Evolutionary conservation across 2,797 vertebrate species (phyloP).

Genomic region (Dermochelys coriacea): DNA sequence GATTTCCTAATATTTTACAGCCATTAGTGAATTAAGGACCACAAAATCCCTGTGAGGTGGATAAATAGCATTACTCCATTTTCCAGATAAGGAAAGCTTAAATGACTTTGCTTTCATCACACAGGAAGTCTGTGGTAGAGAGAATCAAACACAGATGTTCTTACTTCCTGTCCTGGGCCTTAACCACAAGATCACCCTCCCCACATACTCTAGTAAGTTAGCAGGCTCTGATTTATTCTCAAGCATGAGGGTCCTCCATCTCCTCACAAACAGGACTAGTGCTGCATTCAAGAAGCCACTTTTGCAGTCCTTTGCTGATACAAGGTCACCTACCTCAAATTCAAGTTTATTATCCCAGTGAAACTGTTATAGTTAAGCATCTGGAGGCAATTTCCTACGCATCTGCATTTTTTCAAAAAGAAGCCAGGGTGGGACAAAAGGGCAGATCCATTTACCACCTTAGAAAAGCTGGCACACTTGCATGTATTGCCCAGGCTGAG

Average conservation of each 20-base stretch:
- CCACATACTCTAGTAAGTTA: background rate
- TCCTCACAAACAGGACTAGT: fast-evolving
- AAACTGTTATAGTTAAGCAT: conserved; percentile 57
- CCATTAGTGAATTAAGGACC: background rate
- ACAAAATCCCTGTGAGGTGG: background rate
- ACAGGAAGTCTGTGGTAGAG: background rate
- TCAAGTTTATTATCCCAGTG: conserved; percentile 65
- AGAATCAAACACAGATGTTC: background rate
- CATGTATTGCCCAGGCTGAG: background rate
- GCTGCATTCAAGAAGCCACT: background rate
- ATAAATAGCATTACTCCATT: background rate
- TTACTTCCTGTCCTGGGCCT: background rate
- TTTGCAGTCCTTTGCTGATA: conserved; percentile 25
- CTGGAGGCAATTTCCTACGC: conserved; percentile 71
- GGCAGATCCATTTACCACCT: conserved; percentile 35
- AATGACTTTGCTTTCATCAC: background rate
- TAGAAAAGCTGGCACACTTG: conserved; percentile 40
- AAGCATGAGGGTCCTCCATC: background rate
- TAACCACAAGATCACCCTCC: background rate
- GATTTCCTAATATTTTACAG: background rate
- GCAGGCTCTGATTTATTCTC: background rate
- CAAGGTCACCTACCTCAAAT: conserved; percentile 50
- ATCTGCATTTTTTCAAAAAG: conserved; percentile 70
- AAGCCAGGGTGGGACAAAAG: conserved; percentile 61
- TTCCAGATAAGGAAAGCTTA: background rate